These are phyloP conservation scores for Hypanus sabinus DNA, from an alignment of 2,113 vertebrate genomes.

Conservation along the genomic window DNA sequence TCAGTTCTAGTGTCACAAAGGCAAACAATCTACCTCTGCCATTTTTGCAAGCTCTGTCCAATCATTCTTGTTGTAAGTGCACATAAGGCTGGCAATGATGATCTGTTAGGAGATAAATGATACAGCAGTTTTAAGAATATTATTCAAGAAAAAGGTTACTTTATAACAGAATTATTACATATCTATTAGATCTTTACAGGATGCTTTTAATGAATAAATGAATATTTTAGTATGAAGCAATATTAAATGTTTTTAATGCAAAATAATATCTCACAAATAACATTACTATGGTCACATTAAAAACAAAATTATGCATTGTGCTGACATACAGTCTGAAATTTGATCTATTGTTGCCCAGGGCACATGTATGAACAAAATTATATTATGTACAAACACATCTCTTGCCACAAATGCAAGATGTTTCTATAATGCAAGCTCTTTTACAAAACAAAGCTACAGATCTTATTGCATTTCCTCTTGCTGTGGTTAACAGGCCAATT, in stretches of 20 bases:
- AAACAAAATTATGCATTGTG: neutral
- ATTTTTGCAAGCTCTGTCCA: slow-evolving; percentile 76
- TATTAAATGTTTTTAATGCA: slow-evolving; percentile 10
- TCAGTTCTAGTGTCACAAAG: slow-evolving; percentile 41
- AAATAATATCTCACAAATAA: neutral
- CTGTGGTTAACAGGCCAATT: neutral
- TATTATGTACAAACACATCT: neutral
- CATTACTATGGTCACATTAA: neutral
- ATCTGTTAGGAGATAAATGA: slow-evolving; percentile 52
- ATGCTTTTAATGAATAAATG: neutral
- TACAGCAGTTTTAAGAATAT: neutral
- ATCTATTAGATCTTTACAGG: neutral
- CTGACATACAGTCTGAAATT: neutral
- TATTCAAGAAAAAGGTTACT: neutral
- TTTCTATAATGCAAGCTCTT: neutral
- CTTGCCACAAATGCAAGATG: neutral
- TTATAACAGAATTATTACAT: neutral
- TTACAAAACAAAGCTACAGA: neutral
- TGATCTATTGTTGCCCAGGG: neutral
- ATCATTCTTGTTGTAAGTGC: slow-evolving; percentile 73
- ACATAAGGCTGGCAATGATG: slow-evolving; percentile 86
- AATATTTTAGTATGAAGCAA: neutral
- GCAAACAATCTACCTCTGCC: slow-evolving; percentile 67
- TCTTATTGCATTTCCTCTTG: neutral
- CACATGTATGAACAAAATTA: neutral